phyloP scores from a whole-genome alignment of 2,888 invertebrate genomes.

The Xiphydria camelus region DNA sequence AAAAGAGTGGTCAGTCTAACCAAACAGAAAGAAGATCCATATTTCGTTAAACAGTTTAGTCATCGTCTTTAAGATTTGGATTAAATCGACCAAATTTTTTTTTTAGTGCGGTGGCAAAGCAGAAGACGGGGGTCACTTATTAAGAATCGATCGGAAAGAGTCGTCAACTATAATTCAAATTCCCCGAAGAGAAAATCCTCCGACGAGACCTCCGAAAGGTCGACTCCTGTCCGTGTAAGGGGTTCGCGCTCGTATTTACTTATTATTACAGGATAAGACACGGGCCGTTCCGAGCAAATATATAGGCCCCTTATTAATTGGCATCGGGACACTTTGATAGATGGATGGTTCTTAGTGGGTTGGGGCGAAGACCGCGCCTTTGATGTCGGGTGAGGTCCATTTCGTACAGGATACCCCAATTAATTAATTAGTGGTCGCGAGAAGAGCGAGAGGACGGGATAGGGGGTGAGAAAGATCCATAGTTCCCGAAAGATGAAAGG shows the following conservation, averaged over 20 bases:
- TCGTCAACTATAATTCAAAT: too few species aligned
- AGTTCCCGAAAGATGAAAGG: too few species aligned
- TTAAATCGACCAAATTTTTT: too few species aligned
- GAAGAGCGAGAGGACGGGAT: constrained; percentile 12
- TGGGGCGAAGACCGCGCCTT: constrained; percentile 41
- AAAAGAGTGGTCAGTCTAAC: too few species aligned
- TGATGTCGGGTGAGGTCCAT: constrained; percentile 52
- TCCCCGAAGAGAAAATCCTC: not conserved
- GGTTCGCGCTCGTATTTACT: constrained; percentile 42
- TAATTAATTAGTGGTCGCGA: constrained; percentile 52
- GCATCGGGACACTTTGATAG: constrained; percentile 40
- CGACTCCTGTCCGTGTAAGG: too few species aligned
- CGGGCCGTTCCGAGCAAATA: constrained; percentile 42
- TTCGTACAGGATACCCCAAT: constrained; percentile 46
- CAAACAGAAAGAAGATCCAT: too few species aligned
- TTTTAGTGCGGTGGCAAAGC: too few species aligned
- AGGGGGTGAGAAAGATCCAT: too few species aligned
- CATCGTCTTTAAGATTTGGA: too few species aligned
- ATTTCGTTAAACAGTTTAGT: too few species aligned
- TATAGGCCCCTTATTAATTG: constrained; percentile 52
- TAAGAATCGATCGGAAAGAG: not conserved
- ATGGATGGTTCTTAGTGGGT: constrained; percentile 18
- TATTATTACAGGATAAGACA: constrained; percentile 51
- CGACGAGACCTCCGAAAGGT: constrained; percentile 17
- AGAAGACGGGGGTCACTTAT: too few species aligned